phyloP scores from a whole-genome alignment of 2,888 invertebrate species.

The Acrocera orbiculus region DNA sequence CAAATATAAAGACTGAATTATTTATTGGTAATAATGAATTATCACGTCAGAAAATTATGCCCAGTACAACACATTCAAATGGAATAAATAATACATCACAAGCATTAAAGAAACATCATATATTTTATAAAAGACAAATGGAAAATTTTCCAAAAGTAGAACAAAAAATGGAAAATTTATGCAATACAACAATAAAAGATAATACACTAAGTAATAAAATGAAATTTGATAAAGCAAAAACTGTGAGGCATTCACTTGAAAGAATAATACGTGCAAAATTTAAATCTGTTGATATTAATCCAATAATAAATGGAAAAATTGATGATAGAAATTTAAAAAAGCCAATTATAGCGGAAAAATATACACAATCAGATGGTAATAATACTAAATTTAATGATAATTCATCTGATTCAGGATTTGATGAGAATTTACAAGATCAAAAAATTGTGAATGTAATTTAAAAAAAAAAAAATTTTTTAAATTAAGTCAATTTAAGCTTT shows the following conservation, averaged over 20 bases:
- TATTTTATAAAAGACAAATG: constrained; percentile 28
- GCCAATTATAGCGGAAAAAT: too few species aligned
- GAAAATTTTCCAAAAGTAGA: constrained; percentile 24
- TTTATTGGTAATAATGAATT: too few species aligned
- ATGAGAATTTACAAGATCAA: constrained; percentile 35
- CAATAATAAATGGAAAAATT: too few species aligned
- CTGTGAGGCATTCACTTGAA: constrained; percentile 18
- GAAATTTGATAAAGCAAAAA: constrained; percentile 18
- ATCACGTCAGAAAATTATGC: too few species aligned
- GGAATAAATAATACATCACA: too few species aligned
- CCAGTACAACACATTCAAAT: too few species aligned
- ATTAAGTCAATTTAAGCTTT: too few species aligned
- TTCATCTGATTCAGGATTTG: constrained; percentile 56
- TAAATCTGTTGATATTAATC: constrained; percentile 14
- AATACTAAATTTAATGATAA: constrained; percentile 39
- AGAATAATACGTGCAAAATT: constrained; percentile 16
- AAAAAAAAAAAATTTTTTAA: too few species aligned
- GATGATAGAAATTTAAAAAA: too few species aligned
- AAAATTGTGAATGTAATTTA: too few species aligned
- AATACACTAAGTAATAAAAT: constrained; percentile 17
- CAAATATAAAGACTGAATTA: too few species aligned
- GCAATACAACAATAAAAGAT: constrained; percentile 11
- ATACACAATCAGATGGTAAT: too few species aligned
- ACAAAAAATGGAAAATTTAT: constrained; percentile 10
- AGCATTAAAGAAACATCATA: constrained; percentile 29